phyloP scores from a whole-genome alignment of 2,113 vertebrate species.

The Zootoca vivipara region DNA sequence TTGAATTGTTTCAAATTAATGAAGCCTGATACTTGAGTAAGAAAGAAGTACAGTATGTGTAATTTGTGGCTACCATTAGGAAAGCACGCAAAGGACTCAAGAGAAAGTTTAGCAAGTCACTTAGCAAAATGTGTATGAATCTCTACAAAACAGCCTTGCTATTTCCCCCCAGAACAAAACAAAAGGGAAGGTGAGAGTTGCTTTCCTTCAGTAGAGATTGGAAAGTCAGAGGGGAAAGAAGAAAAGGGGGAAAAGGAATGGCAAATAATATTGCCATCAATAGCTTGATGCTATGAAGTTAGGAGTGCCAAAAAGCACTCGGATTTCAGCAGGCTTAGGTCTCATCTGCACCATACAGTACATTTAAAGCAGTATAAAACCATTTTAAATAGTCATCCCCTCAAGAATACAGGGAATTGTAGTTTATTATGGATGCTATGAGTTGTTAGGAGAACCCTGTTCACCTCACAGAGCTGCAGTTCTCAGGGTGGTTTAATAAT shows the following conservation, averaged over 20 bases:
- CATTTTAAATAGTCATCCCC: not conserved
- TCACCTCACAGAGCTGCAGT: too few species aligned
- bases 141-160: conserved; percentile 56
- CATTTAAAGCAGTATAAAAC: not conserved
- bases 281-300: not conserved
- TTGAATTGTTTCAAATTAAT: conserved; percentile 81
- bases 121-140: conserved; percentile 78
- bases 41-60: conserved; percentile 65
- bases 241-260: too few species aligned
- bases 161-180: conserved; percentile 68
- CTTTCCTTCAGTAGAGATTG: not conserved
- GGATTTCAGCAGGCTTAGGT: not conserved
- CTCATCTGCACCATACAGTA: not conserved
- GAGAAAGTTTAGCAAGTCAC: conserved; percentile 68
- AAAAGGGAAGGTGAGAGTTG: conserved; percentile 52
- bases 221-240: conserved; percentile 17
- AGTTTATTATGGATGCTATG: too few species aligned
- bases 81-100: too few species aligned
- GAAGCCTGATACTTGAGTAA: conserved; percentile 73
- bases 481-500: too few species aligned
- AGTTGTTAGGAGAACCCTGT: too few species aligned
- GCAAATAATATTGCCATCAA: not conserved
- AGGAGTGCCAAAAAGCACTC: not conserved
- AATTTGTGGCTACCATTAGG: conserved; percentile 81
- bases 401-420: too few species aligned